Evolutionary conservation across 2,797 vertebrate species (phyloP).

Genomic region (Lithobates sylvaticus): DNA sequence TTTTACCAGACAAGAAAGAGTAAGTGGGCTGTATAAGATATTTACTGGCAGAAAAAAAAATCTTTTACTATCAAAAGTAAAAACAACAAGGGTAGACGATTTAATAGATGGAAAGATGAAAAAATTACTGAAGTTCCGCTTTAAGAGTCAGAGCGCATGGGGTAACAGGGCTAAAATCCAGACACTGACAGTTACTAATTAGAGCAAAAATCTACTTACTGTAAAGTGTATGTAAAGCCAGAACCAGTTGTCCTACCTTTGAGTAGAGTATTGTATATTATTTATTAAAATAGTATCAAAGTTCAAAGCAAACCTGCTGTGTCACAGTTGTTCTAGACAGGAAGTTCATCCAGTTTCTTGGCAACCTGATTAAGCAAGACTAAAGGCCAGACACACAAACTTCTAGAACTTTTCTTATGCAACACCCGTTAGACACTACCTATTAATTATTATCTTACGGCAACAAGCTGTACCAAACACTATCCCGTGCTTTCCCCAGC

Average conservation of each 20-base stretch:
- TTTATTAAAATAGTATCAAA: background rate
- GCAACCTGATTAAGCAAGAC: slow-evolving; percentile 1
- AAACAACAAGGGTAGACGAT: no score
- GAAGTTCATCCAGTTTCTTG: slow-evolving; percentile 5
- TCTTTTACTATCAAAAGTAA: no score
- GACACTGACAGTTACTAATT: no score
- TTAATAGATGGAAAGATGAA: no score
- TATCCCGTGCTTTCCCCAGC: background rate
- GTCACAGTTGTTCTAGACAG: slow-evolving; percentile 1
- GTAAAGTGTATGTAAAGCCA: no score
- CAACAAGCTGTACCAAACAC: background rate
- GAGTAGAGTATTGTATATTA: background rate
- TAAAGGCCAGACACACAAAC: slow-evolving; percentile 12
- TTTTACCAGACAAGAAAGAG: no score
- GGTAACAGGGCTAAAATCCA: no score
- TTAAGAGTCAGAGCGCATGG: no score
- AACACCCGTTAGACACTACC: background rate
- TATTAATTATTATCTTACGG: background rate
- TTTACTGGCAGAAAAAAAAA: no score
- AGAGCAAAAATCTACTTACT: no score
- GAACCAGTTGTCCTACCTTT: background rate
- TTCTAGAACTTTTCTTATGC: background rate
- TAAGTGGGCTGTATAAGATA: no score
- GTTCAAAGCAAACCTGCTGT: slow-evolving; percentile 27
- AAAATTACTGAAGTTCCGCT: no score